A percentile compares a stretch with the other conserved stretches of the same genome.
Conservation (phyloP, 2,113 vertebrate species). For the Glaucomys volans region DNA sequence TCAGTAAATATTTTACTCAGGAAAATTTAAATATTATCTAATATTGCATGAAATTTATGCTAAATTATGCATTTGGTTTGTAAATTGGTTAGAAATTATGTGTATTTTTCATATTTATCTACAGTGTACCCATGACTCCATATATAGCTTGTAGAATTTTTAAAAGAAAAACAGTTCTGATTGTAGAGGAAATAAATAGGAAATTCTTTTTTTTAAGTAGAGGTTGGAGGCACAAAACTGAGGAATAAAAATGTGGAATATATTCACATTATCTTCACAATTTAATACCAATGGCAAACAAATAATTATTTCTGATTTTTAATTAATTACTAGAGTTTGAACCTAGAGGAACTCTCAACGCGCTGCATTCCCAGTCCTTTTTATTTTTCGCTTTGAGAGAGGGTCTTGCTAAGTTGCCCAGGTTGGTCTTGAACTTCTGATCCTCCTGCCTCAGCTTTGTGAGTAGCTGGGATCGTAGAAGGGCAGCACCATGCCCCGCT, state of each 20-base stretch:
- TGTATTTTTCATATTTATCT: background rate
- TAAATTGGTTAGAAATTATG: background rate
- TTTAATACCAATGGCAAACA: background rate
- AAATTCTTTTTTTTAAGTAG: background rate
- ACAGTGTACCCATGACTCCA: background rate
- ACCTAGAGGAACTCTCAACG: too few relatives aligned
- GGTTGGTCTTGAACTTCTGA: too few relatives aligned
- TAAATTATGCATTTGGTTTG: conserved; percentile 29
- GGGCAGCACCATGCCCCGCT: too few relatives aligned
- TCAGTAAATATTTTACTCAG: conserved; percentile 73
- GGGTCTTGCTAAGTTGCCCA: too few relatives aligned
- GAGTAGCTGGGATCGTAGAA: too few relatives aligned
- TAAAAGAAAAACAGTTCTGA: conserved; percentile 41
- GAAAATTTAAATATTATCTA: conserved; percentile 39
- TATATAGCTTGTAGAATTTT: background rate
- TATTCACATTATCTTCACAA: background rate
- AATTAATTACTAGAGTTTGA: too few relatives aligned
- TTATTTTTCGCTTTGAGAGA: too few relatives aligned
- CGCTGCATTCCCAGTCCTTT: too few relatives aligned
- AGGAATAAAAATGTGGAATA: background rate
- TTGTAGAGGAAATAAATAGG: background rate
- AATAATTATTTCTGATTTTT: background rate
- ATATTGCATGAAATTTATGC: conserved; percentile 21
- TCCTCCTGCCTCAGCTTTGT: too few relatives aligned
- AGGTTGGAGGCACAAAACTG: background rate